Evolutionary conservation across 2,113 vertebrate genomes (phyloP).

Genomic region (Nematolebias whitei): DNA sequence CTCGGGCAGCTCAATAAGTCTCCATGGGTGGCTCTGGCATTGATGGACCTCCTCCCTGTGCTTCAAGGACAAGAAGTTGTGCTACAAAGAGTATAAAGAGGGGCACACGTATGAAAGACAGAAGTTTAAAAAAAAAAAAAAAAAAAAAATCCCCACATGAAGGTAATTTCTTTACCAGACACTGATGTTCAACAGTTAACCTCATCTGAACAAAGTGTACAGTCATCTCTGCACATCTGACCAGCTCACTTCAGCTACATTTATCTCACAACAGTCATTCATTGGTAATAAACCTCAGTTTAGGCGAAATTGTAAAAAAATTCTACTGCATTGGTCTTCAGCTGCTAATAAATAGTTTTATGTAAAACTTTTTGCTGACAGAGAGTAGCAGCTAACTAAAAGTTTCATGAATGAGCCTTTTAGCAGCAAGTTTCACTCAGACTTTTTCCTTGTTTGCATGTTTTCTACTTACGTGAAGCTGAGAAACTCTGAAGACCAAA

Average conservation of each 20-base stretch:
- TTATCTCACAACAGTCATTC: neutral
- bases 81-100: slow-evolving; percentile 2
- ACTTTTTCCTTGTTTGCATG: neutral
- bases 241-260: neutral
- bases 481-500: neutral
- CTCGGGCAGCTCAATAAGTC: slow-evolving; percentile 16
- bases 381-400: no score
- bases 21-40: slow-evolving; percentile 61
- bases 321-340: no score
- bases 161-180: neutral
- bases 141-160: no score
- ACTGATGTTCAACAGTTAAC: slow-evolving; percentile 23
- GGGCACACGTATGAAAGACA: slow-evolving; percentile 24
- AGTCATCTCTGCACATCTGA: neutral
- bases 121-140: slow-evolving; percentile 15
- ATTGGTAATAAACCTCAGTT: no score
- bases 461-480: slow-evolving; percentile 48
- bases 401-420: neutral
- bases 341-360: no score
- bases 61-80: slow-evolving; percentile 49
- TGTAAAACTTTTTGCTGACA: no score
- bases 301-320: no score
- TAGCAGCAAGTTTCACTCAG: neutral
- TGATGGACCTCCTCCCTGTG: slow-evolving; percentile 44
- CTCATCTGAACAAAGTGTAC: slow-evolving; percentile 12